Evolutionary conservation across 2,888 invertebrate genomes (phyloP).

Genomic region (Tanypteryx hageni): DNA sequence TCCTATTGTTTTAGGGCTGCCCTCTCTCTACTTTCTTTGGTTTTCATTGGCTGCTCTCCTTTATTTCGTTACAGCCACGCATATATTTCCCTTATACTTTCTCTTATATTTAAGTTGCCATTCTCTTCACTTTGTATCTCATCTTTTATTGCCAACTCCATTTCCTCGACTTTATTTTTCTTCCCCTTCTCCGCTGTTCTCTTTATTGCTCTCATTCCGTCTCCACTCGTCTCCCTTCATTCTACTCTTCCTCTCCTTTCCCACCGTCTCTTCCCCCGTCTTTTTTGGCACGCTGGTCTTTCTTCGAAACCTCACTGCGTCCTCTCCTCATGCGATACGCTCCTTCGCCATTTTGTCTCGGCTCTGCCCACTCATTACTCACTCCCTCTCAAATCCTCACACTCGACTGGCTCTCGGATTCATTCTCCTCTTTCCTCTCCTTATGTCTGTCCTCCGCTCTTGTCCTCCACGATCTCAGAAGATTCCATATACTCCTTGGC

Average conservation of each 20-base stretch:
- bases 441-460: not conserved
- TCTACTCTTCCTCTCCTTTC: not conserved
- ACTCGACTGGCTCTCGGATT: not conserved
- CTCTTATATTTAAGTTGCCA: not conserved
- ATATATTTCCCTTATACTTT: not conserved
- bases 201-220: constrained; percentile 5
- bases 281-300: constrained; percentile 39
- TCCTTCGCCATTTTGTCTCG: constrained; percentile 60
- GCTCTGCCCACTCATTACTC: constrained; percentile 34
- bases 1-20: no score
- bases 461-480: not conserved
- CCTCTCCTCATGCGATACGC: constrained; percentile 1
- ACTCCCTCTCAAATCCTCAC: not conserved
- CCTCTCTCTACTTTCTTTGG: no score
- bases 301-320: not conserved
- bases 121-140: not conserved
- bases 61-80: not conserved
- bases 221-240: not conserved
- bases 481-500: not conserved
- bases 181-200: not conserved
- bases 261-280: constrained; percentile 17
- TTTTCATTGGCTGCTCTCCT: not conserved
- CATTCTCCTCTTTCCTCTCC: not conserved
- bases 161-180: not conserved
- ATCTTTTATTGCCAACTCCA: not conserved